These are phyloP conservation scores for Athene noctua DNA, from an alignment of 2,113 vertebrate genomes.

Conservation along the genomic window DNA sequence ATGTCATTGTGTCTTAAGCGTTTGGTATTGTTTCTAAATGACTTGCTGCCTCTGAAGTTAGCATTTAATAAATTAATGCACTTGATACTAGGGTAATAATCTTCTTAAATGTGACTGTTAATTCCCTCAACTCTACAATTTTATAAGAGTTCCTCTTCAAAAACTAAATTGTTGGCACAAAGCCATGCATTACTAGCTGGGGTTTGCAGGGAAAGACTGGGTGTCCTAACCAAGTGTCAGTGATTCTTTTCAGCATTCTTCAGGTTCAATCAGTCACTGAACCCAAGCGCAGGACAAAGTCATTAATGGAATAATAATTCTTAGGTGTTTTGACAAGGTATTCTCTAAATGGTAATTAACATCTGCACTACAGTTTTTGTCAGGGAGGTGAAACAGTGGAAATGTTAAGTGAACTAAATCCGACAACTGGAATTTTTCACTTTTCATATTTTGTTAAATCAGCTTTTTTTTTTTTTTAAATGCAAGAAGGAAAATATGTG, in stretches of 20 bases:
- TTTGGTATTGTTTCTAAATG: neutral
- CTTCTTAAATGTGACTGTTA: conserved; percentile 25
- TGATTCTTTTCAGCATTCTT: neutral
- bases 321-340: conserved; percentile 15
- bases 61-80: conserved; percentile 38
- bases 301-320: neutral
- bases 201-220: neutral
- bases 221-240: neutral
- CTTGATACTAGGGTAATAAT: conserved; percentile 4
- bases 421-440: neutral
- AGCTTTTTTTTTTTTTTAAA: neutral
- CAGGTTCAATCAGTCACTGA: neutral
- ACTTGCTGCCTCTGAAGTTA: neutral
- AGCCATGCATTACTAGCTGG: neutral
- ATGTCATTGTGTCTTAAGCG: neutral
- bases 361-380: neutral
- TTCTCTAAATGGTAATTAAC: conserved; percentile 47
- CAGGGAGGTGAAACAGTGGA: neutral
- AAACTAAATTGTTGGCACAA: conserved; percentile 23
- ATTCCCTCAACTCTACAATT: conserved; percentile 10
- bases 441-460: neutral
- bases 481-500: neutral
- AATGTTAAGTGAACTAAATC: conserved; percentile 2
- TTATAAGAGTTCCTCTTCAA: neutral
- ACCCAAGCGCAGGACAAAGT: neutral